These are phyloP conservation scores for Labeo calbasu DNA, from an alignment of 2,797 vertebrate genomes.

Conservation along the genomic window DNA sequence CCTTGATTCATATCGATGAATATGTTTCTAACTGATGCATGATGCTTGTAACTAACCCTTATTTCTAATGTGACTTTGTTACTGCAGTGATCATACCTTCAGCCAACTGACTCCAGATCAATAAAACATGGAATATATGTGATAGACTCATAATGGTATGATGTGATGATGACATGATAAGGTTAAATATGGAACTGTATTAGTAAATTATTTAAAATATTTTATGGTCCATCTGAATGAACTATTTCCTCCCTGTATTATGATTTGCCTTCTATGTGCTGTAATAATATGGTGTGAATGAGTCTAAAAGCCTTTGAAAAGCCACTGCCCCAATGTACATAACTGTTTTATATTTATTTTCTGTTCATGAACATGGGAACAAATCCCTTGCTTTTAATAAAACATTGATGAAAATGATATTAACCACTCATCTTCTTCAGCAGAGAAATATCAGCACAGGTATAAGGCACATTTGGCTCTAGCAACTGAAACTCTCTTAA, in stretches of 20 bases:
- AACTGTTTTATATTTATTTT: slow-evolving; percentile 67
- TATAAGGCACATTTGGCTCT: not conserved
- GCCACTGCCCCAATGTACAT: slow-evolving; percentile 45
- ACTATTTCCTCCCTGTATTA: not conserved
- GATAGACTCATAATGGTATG: not conserved
- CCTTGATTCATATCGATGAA: not conserved
- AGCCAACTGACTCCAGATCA: not conserved
- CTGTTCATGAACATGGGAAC: slow-evolving; percentile 70
- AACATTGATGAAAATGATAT: slow-evolving; percentile 70
- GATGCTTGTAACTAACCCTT: slow-evolving; percentile 11
- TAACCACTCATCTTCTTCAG: not conserved
- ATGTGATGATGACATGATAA: not conserved
- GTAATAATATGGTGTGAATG: not conserved
- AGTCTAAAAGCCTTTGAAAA: not conserved
- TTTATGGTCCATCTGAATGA: not conserved
- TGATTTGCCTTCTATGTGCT: slow-evolving; percentile 3
- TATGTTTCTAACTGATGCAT: not conserved
- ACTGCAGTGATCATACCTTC: not conserved
- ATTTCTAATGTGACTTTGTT: not conserved
- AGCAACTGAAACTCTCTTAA: not conserved
- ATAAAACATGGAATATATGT: not conserved
- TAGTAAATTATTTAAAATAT: not conserved
- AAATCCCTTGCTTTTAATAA: slow-evolving; percentile 80
- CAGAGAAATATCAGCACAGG: not conserved
- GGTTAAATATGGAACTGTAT: not conserved